Conservation (phyloP, 2,888 invertebrate genomes). For the Papilio demoleus region DNA sequence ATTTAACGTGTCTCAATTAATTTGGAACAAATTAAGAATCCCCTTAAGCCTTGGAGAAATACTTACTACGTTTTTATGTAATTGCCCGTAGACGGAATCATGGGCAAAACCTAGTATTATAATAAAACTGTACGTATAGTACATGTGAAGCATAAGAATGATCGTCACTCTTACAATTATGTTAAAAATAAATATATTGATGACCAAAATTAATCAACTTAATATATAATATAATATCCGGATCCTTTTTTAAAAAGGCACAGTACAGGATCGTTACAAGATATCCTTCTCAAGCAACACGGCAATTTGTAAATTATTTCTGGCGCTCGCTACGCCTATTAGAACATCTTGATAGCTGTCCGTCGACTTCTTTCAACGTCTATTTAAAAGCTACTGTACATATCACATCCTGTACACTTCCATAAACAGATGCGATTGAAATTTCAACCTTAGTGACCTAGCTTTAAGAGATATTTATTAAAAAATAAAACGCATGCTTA, state of each 20-base stretch:
- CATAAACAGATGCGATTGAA: constrained; percentile 44
- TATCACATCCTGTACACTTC: constrained; percentile 42
- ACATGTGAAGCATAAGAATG: too few species aligned
- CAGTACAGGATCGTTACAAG: constrained; percentile 17
- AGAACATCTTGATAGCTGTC: constrained; percentile 80
- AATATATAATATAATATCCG: constrained; percentile 10
- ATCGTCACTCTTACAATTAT: background rate
- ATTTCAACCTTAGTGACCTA: constrained; percentile 50
- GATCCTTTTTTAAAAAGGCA: constrained; percentile 6
- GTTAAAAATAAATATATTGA: background rate
- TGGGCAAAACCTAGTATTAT: too few species aligned
- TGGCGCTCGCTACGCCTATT: constrained; percentile 78
- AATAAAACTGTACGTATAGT: too few species aligned
- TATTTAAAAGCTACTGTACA: constrained; percentile 77
- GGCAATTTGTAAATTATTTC: constrained; percentile 80
- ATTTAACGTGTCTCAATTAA: too few species aligned
- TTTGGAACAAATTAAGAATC: too few species aligned
- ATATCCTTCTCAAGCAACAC: constrained; percentile 51
- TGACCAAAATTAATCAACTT: background rate
- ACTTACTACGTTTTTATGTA: too few species aligned
- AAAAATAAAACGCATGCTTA: constrained; percentile 44
- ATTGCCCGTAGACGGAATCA: too few species aligned
- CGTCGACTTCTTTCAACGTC: constrained; percentile 81
- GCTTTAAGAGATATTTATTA: constrained; percentile 45
- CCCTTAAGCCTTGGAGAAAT: too few species aligned